Evolutionary conservation across 2,113 vertebrate genomes (phyloP), one percentile per base, ranked within the genome.

Genomic region (Lasiurus borealis): DNA sequence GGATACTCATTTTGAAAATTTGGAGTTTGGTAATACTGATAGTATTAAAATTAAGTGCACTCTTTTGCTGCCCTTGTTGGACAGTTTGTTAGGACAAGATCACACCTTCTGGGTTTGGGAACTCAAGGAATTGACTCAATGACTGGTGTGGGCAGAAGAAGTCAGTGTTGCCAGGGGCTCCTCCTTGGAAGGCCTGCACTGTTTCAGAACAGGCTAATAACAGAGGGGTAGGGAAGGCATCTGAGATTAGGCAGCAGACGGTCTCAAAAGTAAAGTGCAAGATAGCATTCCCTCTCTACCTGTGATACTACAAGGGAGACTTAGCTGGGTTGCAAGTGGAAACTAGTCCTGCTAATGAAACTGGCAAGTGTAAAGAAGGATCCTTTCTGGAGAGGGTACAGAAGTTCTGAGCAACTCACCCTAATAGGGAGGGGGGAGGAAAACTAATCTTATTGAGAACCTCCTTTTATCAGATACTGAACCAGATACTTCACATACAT

Each of bases 1-100:
- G 18, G 25, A 23, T 85, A 92, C 69, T 6, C 34, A 54, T 89
- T 93, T 91, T 88, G 14, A 68, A 83, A 77, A 10, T 68, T 77
- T 85, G 54, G 73, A 19, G 31, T 76, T 96, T 90, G 29, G 29
- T 81, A 15, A 66, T 82, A 59, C 27, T 71, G 31, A 25, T 71
- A 29, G 18, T 48, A 64, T 57, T 73, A 91, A 89, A 95, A 87
- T 91, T 54, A 78, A 6, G 19, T 78, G 48, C 25, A 19, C 5
- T 27, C 25, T 93, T 93, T 78, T 76, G 50, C 44, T 71, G 21
- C 13, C 50, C 6, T 73, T 62, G 21, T 85, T 94, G 87, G 59
- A n/a, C 50, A 84, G 34, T 84, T 40, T 84, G n/a, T 75, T 71
- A 71, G 46, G 57, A 27, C 23, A 27, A 27, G 25, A 62, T 27